Percentiles rank a stretch among this genome's conserved stretches.
These are phyloP conservation scores for Andrena bicolor DNA, from an alignment of 2,888 invertebrate genomes.

Conservation along the genomic window DNA sequence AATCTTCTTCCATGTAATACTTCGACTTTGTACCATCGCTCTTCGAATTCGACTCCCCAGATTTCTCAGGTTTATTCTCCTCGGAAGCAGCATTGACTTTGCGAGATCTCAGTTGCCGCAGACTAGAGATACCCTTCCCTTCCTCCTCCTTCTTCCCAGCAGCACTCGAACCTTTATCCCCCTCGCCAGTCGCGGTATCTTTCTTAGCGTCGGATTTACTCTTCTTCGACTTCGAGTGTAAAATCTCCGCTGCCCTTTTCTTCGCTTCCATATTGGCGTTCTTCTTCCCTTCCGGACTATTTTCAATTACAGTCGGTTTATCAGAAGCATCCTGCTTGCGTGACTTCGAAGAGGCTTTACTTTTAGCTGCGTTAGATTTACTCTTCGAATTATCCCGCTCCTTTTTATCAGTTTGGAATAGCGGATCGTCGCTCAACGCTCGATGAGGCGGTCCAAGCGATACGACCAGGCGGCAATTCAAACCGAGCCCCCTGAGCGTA, in stretches of 20 bases:
- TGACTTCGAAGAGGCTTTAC: constrained; percentile 26
- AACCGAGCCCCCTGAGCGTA: constrained; percentile 91
- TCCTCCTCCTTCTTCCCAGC: background rate
- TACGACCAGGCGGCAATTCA: constrained; percentile 92
- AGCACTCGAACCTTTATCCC: background rate
- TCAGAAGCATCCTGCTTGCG: constrained; percentile 46
- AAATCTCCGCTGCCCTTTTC: constrained; percentile 76
- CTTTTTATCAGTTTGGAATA: constrained; percentile 29
- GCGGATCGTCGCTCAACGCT: constrained; percentile 83
- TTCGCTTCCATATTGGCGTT: constrained; percentile 74
- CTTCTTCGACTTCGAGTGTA: constrained; percentile 63
- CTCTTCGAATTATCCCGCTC: constrained; percentile 53
- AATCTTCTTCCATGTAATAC: constrained; percentile 49
- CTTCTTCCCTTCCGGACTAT: constrained; percentile 68
- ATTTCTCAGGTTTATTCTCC: background rate
- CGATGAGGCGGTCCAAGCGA: constrained; percentile 90
- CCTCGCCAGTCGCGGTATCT: background rate
- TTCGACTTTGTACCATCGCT: constrained; percentile 37
- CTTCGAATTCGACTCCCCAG: background rate
- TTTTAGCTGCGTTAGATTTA: constrained; percentile 38
- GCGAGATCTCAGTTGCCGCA: constrained; percentile 51
- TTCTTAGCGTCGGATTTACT: constrained; percentile 1
- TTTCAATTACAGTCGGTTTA: constrained; percentile 69
- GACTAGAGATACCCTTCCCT: background rate
- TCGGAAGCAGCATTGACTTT: constrained; percentile 14